phyloP scores from a whole-genome alignment of 1,140 invertebrate species.

The Pinna nobilis region DNA sequence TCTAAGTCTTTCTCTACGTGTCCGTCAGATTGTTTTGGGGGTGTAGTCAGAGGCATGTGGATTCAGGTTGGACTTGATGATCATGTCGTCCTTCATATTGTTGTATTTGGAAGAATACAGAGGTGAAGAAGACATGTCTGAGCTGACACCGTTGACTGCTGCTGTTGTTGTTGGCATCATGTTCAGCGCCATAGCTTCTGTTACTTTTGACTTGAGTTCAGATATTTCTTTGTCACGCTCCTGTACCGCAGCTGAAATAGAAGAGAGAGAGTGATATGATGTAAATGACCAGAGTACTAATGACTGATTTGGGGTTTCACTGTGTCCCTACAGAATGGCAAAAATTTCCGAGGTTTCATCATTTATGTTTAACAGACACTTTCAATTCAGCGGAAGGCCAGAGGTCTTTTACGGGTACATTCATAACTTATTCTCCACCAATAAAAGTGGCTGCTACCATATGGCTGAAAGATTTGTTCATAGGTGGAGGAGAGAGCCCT shows the following conservation, averaged over 20 bases:
- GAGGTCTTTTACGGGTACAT: too few species aligned
- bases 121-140: conserved; percentile 63
- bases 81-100: conserved; percentile 66
- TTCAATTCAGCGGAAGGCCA: too few species aligned
- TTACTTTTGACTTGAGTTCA: conserved; percentile 89
- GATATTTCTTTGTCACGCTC: conserved; percentile 92
- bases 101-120: conserved; percentile 76
- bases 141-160: conserved; percentile 60
- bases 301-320: too few species aligned
- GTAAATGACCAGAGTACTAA: too few species aligned
- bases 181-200: conserved; percentile 89
- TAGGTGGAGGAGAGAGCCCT: too few species aligned
- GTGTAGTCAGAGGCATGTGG: conserved; percentile 95
- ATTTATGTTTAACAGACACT: too few species aligned
- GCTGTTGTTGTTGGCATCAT: conserved; percentile 80
- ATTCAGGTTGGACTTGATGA: conserved; percentile 83
- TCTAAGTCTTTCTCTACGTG: too few species aligned
- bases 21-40: conserved; percentile 75
- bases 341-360: too few species aligned
- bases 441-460: too few species aligned
- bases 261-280: background rate
- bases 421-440: too few species aligned
- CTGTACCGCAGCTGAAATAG: conserved; percentile 82
- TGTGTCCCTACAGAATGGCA: too few species aligned
- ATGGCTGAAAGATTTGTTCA: too few species aligned